Base-by-base conservation (phyloP, 2,113 vertebrate species). In the Callithrix jacchus region DNA sequence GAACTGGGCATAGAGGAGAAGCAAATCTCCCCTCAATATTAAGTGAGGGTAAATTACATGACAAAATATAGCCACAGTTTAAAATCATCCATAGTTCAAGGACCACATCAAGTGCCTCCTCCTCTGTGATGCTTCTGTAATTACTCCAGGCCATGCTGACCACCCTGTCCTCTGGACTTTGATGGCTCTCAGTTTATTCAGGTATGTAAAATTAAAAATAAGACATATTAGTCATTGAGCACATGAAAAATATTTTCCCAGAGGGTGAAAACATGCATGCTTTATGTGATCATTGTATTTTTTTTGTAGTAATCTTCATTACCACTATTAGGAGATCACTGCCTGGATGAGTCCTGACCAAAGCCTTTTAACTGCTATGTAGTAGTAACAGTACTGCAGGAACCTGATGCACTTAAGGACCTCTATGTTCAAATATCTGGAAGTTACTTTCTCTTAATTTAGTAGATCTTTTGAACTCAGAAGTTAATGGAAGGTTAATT, bases 31-130 rank as follows among this genome's bases (percentile, higher is more conserved):
- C 73, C 80, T 94, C 47, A 82, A 23, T 89, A 40, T 89, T 54
- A 93, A 87, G 73, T 58, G 45, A 96, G 74, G 79, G 79, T 37
- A 91, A 96, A 94, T 83, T 35, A 52, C 70, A 42, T 4, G 4
- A 80, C 54, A 61, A 87, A 97, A 80, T 89, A 77, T 76, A 97
- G 89, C 61, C 71, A 25, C 61, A 42, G 45, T 91, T 96, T 96
- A 94, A 94, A 86, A 64, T 18, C 54, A 73, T 17, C 79, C 2
- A 8, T 45, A 68, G 81, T 58, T 95, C 76, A 52, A 87, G 61
- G 86, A 52, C 32, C n/a, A 27, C 70, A 82, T 89, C n/a, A 47
- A 91, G 61, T 64, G 68, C 47, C 35, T 64, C 74, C 25, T 58
- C 37, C 49, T 85, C 61, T 14, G 35, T 27, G 25, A 35, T 49